phyloP scores from a whole-genome alignment of 2,888 invertebrate species.

The Synanthedon formicaeformis region DNA sequence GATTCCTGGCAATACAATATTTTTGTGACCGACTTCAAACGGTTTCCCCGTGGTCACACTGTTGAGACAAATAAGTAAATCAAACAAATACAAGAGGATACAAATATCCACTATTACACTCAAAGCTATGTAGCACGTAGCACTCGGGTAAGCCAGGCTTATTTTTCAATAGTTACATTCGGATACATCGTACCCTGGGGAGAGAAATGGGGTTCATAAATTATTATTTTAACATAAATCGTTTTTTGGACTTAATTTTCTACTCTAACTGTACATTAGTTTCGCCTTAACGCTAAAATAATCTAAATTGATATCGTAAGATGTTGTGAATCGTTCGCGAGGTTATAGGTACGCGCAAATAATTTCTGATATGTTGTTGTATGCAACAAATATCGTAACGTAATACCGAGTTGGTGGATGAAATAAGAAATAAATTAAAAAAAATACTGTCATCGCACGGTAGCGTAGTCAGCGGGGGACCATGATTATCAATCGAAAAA shows the following conservation, averaged over 20 bases:
- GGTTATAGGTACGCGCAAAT: constrained; percentile 46
- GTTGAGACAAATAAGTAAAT: constrained; percentile 27
- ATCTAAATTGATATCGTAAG: constrained; percentile 67
- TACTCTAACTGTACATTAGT: constrained; percentile 73
- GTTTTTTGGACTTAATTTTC: constrained; percentile 66
- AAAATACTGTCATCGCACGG: constrained; percentile 52
- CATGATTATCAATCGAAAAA: constrained; percentile 44
- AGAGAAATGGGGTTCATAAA: constrained; percentile 57
- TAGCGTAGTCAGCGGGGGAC: constrained; percentile 32
- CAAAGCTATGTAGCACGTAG: constrained; percentile 52
- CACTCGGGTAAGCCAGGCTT: constrained; percentile 47
- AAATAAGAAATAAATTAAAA: constrained; percentile 38
- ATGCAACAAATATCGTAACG: too few species aligned
- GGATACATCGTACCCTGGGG: constrained; percentile 60
- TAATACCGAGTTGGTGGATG: neutral
- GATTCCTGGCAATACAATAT: constrained; percentile 73
- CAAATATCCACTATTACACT: constrained; percentile 54
- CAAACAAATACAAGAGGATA: constrained; percentile 26
- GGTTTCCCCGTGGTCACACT: constrained; percentile 32
- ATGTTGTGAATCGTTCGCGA: constrained; percentile 43
- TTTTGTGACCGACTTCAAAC: constrained; percentile 46
- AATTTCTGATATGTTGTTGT: constrained; percentile 52
- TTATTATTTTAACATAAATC: constrained; percentile 61
- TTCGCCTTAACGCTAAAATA: constrained; percentile 72
- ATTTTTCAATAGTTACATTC: constrained; percentile 38